Conservation (phyloP, 2,888 invertebrate genomes). For the Drosophila rellima region DNA sequence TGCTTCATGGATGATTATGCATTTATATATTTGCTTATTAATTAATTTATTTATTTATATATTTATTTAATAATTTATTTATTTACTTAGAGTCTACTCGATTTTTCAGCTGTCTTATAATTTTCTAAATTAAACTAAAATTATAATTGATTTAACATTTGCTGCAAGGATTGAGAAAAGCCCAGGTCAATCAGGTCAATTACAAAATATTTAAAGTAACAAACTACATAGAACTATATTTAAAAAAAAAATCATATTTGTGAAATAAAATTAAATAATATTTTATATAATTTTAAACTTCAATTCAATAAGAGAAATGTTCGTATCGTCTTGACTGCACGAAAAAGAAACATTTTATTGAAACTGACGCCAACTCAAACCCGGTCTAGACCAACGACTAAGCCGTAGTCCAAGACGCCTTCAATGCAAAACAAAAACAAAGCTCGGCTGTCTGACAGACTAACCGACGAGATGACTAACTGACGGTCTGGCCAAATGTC, state of each 20-base stretch:
- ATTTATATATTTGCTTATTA: too few species aligned
- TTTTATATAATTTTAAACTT: neutral
- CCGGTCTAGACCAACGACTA: constrained; percentile 2
- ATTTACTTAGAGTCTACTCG: too few species aligned
- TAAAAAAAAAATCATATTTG: neutral
- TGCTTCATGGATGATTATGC: neutral
- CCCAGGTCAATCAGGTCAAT: too few species aligned
- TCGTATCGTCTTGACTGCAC: neutral
- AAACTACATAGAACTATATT: too few species aligned
- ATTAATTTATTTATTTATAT: too few species aligned
- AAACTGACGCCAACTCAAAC: constrained; percentile 5
- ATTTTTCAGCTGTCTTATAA: too few species aligned
- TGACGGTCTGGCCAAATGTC: constrained; percentile 14
- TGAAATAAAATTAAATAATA: neutral
- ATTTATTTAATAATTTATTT: too few species aligned
- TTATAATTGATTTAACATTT: too few species aligned
- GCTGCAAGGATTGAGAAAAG: too few species aligned
- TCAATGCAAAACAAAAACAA: constrained; percentile 32
- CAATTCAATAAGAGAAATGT: neutral
- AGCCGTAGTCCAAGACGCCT: constrained; percentile 5
- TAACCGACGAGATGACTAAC: neutral
- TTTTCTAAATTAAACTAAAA: too few species aligned
- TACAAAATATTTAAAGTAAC: too few species aligned
- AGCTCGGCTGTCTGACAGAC: constrained; percentile 9
- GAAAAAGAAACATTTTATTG: constrained; percentile 2